Evolutionary conservation across 2,888 invertebrate genomes (phyloP), one percentile per base, ranked within the genome.

Genomic region (Brenthis hecate): DNA sequence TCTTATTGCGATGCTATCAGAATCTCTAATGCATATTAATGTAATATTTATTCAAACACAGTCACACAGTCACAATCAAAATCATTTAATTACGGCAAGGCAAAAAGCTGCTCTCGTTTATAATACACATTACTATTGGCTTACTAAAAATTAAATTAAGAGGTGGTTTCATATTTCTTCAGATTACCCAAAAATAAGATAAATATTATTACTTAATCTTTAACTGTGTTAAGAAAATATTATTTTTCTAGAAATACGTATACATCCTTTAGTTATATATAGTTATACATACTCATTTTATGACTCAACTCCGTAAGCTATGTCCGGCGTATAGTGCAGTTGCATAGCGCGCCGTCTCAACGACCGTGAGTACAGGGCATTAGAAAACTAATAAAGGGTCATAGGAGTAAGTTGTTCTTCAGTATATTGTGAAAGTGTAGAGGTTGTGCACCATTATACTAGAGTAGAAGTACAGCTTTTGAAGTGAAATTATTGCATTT

Each of bases 321-420:
- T 62, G 71, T 71, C 71, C 71, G 69, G 62, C 65, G 68, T 62
- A 67, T 67, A 67, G 66, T 62, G 62, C 50, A 67, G 65, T 65
- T 68, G 68, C 70, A 70, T 68, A 68, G 65, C 71, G 57, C 68
- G 71, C 57, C 68, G 62, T 71, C 57, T 68, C 71, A 62, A 71
- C 65, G 71, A 61, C 57, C 68, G 51, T 61, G 55, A 69, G 65
- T 71, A 55, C 60, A 58, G 56, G 36, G 51, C 69, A 65, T 68
- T 62, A 69, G 56, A 61, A 56, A 62, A 67, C 68, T 65, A 65
- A 71, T 71, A 69, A 69, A 71, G 65, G 54, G 61, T 65, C 65
- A 48, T 69, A 65, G 43, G 62, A 69, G 71, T 68, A 56, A 58
- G 64, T 14, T 68, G 53, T 57, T 54, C 68, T 62, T 55, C 65